These are phyloP conservation scores for Holotrichia oblita DNA, from an alignment of 1,140 invertebrate genomes.

Conservation along the genomic window DNA sequence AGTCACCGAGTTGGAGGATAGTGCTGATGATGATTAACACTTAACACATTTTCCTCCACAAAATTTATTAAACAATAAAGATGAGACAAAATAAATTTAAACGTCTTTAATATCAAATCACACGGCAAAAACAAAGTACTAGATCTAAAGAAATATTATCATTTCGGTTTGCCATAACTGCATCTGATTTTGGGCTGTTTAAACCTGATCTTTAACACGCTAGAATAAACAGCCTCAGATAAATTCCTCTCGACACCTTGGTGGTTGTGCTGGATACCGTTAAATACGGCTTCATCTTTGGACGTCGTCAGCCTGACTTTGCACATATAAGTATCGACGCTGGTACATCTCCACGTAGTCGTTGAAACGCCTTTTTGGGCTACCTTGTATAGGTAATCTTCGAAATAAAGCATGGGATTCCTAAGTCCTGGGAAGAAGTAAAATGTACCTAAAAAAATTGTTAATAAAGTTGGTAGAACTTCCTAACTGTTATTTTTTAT, in stretches of 20 bases:
- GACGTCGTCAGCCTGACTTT: slow-evolving; percentile 49
- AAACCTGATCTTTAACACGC: not conserved
- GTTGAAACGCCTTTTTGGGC: slow-evolving; percentile 48
- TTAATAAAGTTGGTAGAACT: too few relatives aligned
- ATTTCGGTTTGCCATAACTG: too few relatives aligned
- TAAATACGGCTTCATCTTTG: not conserved
- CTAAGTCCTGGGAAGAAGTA: not conserved
- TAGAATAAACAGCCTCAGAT: not conserved
- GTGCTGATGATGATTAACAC: too few relatives aligned
- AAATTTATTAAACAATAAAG: too few relatives aligned
- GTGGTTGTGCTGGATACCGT: not conserved
- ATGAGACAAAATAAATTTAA: too few relatives aligned
- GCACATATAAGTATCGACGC: slow-evolving; percentile 51
- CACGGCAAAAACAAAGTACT: too few relatives aligned
- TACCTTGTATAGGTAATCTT: slow-evolving; percentile 53
- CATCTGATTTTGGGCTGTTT: too few relatives aligned
- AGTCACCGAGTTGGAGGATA: too few relatives aligned
- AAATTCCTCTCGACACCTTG: not conserved
- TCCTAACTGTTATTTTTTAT: too few relatives aligned
- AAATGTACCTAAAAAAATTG: not conserved
- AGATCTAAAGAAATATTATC: too few relatives aligned
- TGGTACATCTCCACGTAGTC: slow-evolving; percentile 55
- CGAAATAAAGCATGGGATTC: slow-evolving; percentile 42
- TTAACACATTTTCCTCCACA: too few relatives aligned
- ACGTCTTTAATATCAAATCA: too few relatives aligned